Base-by-base conservation (phyloP, 2,888 invertebrate genomes). In the Callinectes sapidus region DNA sequence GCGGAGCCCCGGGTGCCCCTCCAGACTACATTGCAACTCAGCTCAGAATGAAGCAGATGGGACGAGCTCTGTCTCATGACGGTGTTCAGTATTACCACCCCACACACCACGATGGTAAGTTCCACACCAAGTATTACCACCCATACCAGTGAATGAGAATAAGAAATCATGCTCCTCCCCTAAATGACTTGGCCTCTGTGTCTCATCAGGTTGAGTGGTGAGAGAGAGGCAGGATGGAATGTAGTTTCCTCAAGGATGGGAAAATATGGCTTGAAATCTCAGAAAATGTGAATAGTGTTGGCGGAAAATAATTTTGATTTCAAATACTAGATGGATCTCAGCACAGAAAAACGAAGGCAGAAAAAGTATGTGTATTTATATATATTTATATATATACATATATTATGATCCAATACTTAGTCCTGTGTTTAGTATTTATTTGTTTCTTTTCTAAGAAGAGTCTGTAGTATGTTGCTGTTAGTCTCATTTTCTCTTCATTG, bases 1-100 rank as follows among this genome's bases (percentile, higher is more conserved):
- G 94, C 23, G 94, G 94, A 85, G 88, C 88, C 13, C 81, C 91
- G n/a, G 91, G 90, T 14, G 92, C 71, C 85, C 93, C 93, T 39
- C 94, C 94, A 28, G 94, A 94, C 87, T 94, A 94, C 89, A 90
- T 91, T 28, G 92, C 91, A 42, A 94, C 93, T 16, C 94, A 94
- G 88, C 89, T 92, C 77, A 92, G 94, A 48, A 90, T 94, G 92
- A 93, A 94, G 77, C 93, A 94, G 85, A 91, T 94, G 92, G 94
- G 93, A 42, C 91, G 94, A 66, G 93, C 94, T 39, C 91, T 92
- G 71, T 94, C 94, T 48, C 94, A 94, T 48, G 94, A 94, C 66
- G 93, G 93, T 39, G 94, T 94, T 54, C 93, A 92, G 81, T 94
- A 94, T 91, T 94, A 93, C 85, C 93, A 89, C 54, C 92, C 92